A percentile compares a stretch with the other conserved stretches of the same genome.
Evolutionary conservation across 1,140 invertebrate genomes (phyloP).

Genomic region (Rhopalosiphum maidis): DNA sequence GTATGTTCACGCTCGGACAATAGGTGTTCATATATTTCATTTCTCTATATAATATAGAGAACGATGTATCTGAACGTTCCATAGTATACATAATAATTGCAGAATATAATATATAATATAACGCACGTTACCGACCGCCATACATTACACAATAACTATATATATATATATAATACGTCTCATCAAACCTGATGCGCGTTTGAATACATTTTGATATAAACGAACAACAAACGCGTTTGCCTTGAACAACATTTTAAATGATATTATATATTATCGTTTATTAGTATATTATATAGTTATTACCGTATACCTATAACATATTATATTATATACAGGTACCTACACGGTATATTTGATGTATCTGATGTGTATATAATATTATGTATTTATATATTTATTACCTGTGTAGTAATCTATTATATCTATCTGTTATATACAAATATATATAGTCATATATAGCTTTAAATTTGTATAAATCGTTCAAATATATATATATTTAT

Average conservation of each 20-base stretch:
- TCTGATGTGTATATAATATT: too few relatives aligned
- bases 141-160: background rate
- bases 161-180: background rate
- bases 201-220: conserved; percentile 15
- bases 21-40: background rate
- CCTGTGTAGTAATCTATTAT: too few relatives aligned
- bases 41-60: background rate
- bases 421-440: too few relatives aligned
- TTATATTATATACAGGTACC: too few relatives aligned
- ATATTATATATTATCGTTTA: background rate
- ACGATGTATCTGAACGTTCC: background rate
- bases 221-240: background rate
- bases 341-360: too few relatives aligned
- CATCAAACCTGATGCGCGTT: background rate
- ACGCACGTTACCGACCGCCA: background rate
- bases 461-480: too few relatives aligned
- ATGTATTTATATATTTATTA: too few relatives aligned
- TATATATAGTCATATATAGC: too few relatives aligned
- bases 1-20: background rate
- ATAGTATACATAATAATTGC: background rate
- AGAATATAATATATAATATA: background rate
- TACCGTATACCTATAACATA: too few relatives aligned
- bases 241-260: conserved; percentile 8
- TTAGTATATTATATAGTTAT: too few relatives aligned
- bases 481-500: too few relatives aligned